Evolutionary conservation across 2,888 invertebrate genomes (phyloP).

Genomic region (Strigamia transsilvanica): DNA sequence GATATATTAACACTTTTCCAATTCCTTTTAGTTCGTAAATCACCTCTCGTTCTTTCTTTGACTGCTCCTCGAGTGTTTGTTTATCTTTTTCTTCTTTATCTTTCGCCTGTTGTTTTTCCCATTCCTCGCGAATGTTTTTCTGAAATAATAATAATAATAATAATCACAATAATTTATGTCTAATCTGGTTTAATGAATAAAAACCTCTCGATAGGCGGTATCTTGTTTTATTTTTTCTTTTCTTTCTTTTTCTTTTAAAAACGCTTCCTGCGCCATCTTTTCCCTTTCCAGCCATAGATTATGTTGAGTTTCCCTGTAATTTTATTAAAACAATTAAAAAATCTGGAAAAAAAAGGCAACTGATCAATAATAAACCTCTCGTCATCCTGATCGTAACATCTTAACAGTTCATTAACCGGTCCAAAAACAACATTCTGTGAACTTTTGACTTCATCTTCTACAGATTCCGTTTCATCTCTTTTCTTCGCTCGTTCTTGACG

Average conservation of each 20-base stretch:
- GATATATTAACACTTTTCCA: conserved; percentile 9
- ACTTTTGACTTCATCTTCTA: not conserved
- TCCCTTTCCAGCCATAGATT: conserved; percentile 51
- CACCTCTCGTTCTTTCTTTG: conserved; percentile 49
- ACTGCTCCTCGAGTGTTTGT: not conserved
- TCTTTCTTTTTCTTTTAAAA: conserved; percentile 26
- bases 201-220: not conserved
- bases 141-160: not conserved
- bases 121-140: conserved; percentile 41
- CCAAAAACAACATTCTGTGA: not conserved
- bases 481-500: conserved; percentile 21
- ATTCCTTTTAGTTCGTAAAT: conserved; percentile 2
- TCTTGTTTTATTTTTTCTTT: conserved; percentile 19
- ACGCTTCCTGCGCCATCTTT: conserved; percentile 26
- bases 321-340: not conserved
- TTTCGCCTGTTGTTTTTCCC: conserved; percentile 24
- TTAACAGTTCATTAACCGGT: not conserved
- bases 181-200: not conserved
- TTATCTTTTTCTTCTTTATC: conserved; percentile 46
- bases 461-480: not conserved
- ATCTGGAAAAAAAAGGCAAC: not conserved
- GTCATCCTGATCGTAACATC: not conserved
- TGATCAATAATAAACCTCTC: not conserved
- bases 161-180: not conserved
- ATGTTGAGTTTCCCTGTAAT: conserved; percentile 52